These are phyloP conservation scores for Bimastos eiseni DNA, from an alignment of 2,888 invertebrate genomes.

Conservation along the genomic window DNA sequence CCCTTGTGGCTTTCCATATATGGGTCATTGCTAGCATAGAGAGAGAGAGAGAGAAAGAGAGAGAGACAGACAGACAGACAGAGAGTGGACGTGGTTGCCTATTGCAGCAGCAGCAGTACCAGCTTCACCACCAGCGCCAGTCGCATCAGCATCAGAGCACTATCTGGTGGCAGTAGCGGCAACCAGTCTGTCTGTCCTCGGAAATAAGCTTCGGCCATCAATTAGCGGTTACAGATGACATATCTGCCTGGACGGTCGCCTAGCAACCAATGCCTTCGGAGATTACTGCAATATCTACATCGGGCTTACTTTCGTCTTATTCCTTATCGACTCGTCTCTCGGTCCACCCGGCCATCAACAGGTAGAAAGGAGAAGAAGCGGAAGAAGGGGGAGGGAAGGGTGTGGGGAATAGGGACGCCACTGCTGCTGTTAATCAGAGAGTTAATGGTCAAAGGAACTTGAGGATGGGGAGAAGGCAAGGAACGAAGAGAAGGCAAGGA, in stretches of 20 bases:
- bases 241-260: neutral
- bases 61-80: no score
- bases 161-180: neutral
- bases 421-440: neutral
- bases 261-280: constrained; percentile 13
- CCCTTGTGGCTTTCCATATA: constrained; percentile 13
- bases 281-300: constrained; percentile 7
- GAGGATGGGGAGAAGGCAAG: neutral
- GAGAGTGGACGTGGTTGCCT: neutral
- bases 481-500: neutral
- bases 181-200: constrained; percentile 13
- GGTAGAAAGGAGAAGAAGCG: neutral
- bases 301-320: neutral
- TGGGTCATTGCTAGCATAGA: neutral
- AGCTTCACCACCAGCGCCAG: neutral
- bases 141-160: neutral
- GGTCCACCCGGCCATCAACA: neutral
- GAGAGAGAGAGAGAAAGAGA: neutral
- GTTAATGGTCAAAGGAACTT: neutral
- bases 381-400: neutral
- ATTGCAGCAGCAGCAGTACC: neutral
- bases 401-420: neutral
- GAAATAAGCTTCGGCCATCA: constrained; percentile 13
- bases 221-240: constrained; percentile 13
- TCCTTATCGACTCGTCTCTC: neutral